Evolutionary conservation across 1,140 invertebrate species (phyloP).

Genomic region (Tetraneura akinire): DNA sequence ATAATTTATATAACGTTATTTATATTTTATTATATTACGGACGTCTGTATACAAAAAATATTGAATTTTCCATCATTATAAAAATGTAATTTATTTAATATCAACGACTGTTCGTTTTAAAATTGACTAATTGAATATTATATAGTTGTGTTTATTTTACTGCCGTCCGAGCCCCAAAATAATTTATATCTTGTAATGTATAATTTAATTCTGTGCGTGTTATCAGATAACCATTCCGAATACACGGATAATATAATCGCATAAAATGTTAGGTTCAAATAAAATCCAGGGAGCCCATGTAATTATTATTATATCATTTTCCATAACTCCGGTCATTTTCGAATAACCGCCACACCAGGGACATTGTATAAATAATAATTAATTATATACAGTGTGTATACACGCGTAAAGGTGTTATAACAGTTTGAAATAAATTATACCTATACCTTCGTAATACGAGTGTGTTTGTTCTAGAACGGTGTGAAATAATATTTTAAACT

Average conservation of each 20-base stretch:
- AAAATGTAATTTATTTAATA: too few species aligned
- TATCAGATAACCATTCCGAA: not conserved
- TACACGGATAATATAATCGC: not conserved
- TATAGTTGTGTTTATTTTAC: too few species aligned
- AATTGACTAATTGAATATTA: too few species aligned
- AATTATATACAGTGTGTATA: not conserved
- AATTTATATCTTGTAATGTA: not conserved
- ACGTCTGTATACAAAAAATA: too few species aligned
- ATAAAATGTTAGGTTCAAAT: not conserved
- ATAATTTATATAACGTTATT: too few species aligned
- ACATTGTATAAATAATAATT: not conserved
- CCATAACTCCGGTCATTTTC: not conserved
- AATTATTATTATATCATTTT: conserved; percentile 17
- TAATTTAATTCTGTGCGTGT: not conserved
- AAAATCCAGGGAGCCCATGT: not conserved
- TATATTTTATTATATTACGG: too few species aligned
- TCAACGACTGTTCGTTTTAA: too few species aligned
- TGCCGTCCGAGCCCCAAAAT: not conserved
- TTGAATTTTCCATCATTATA: too few species aligned
- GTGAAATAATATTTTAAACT: too few species aligned
- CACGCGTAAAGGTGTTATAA: not conserved
- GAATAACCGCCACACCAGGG: not conserved
- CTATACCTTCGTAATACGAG: too few species aligned
- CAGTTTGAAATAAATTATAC: not conserved
- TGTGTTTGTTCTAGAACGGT: too few species aligned